Percentiles rank a stretch among this genome's conserved stretches.
These are phyloP conservation scores for Bombylius discolor DNA, from an alignment of 2,888 invertebrate species.

Conservation along the genomic window DNA sequence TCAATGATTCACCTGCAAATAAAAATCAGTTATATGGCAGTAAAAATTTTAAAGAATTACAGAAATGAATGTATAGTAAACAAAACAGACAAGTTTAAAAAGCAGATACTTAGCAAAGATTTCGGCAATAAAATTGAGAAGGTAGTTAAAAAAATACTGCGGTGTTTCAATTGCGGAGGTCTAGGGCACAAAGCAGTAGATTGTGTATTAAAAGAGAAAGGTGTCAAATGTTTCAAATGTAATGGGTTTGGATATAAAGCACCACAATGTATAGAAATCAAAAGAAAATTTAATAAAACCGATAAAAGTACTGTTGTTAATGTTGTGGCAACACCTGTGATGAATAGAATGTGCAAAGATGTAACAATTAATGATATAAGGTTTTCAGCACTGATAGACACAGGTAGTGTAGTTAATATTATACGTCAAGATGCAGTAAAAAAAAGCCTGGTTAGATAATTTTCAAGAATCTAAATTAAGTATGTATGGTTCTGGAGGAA, in stretches of 20 bases:
- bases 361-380: not conserved
- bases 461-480: too few relatives aligned
- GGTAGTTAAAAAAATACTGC: not conserved
- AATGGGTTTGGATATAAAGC: not conserved
- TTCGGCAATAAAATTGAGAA: not conserved
- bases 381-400: not conserved
- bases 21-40: constrained; percentile 1
- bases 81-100: not conserved
- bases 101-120: too few relatives aligned
- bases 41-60: not conserved
- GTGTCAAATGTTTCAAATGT: not conserved
- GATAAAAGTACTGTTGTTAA: too few relatives aligned
- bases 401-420: not conserved
- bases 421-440: too few relatives aligned
- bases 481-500: too few relatives aligned
- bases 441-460: too few relatives aligned
- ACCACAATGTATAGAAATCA: not conserved
- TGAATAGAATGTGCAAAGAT: not conserved
- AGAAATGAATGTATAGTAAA: not conserved
- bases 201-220: not conserved
- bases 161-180: not conserved
- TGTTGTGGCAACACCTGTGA: too few relatives aligned
- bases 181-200: not conserved
- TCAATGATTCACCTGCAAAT: not conserved
- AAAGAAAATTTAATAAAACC: too few relatives aligned